phyloP scores from a whole-genome alignment of 64 coral and sea anemone species.

The Pocillopora damicornis region DNA sequence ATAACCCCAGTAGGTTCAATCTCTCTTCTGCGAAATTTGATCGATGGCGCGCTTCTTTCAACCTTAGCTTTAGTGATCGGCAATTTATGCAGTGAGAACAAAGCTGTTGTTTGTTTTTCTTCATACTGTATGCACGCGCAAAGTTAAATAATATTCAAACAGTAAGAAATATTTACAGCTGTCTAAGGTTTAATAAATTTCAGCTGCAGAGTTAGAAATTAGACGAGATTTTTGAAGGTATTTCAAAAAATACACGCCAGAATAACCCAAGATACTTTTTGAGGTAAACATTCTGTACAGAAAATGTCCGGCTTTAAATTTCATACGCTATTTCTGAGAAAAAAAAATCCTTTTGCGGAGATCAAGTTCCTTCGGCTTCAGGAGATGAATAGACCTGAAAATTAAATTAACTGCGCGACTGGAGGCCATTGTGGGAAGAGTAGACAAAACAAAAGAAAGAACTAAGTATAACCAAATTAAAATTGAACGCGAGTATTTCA shows the following conservation, averaged over 20 bases:
- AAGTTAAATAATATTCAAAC: too few species aligned
- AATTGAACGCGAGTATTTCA: background rate
- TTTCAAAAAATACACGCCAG: too few species aligned
- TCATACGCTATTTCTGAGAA: background rate
- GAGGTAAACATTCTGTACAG: too few species aligned
- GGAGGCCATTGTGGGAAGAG: background rate
- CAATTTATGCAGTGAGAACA: too few species aligned
- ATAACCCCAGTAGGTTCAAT: background rate
- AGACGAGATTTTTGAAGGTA: too few species aligned
- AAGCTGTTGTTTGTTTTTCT: too few species aligned
- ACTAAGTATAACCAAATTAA: background rate
- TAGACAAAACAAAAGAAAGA: background rate
- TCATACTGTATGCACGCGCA: too few species aligned
- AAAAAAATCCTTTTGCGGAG: background rate
- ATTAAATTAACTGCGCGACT: background rate
- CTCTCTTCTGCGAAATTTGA: background rate
- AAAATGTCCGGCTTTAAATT: too few species aligned
- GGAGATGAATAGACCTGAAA: background rate
- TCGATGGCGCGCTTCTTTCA: background rate
- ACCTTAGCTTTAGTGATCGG: background rate
- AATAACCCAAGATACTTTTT: too few species aligned
- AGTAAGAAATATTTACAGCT: too few species aligned
- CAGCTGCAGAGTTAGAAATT: too few species aligned
- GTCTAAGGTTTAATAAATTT: too few species aligned
- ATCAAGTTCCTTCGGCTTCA: background rate